Base-by-base conservation (phyloP, 2,797 vertebrate genomes). In the Sebastes oblongus region DNA sequence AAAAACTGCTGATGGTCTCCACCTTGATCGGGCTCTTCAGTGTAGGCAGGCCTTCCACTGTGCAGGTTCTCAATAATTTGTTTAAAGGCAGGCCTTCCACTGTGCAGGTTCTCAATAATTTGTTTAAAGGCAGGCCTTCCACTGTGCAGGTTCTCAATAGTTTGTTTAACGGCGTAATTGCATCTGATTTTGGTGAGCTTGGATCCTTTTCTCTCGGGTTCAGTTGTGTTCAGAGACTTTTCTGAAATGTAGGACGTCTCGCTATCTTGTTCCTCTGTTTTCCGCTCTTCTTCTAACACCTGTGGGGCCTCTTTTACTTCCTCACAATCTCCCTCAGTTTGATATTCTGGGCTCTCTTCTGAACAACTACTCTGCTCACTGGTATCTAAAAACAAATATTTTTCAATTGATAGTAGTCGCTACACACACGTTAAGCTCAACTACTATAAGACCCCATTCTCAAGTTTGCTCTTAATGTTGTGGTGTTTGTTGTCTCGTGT, bases 101-200 rank as follows among this genome's bases (percentile, higher is more conserved):
- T 81, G n/a, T 95, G 93, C 82, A 96, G 83, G 82, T 95, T 96
- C 72, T 93, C 85, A 0, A 24, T 71, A 1, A 88, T 84, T 61
- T 91, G 91, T 25, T 92, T 89, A 84, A 94, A 93, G 0, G n/a
- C 79, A 1, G 91, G 94, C 6, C 92, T 90, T 20, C 93, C 94
- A 0, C 77, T 81, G n/a, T 95, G 93, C 82, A 96, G 83, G 82
- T 95, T 96, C 72, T 93, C 86, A 0, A 24, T 71, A 1, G 89
- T 84, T 62, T 91, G 91, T 25, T 93, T 89, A 84, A 94, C 93
- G 0, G n/a, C 74, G n/a, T 82, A 84, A 1, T 36, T 85, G 36
- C 68, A 90, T 67, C 73, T 88, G 8, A 77, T 80, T 70, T 77
- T 75, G 20, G 60, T 11, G 6, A 69, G 29, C 32, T 58, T 78